Conservation (phyloP, 2,888 invertebrate genomes). For the Mesorhabditis spiculigera region DNA sequence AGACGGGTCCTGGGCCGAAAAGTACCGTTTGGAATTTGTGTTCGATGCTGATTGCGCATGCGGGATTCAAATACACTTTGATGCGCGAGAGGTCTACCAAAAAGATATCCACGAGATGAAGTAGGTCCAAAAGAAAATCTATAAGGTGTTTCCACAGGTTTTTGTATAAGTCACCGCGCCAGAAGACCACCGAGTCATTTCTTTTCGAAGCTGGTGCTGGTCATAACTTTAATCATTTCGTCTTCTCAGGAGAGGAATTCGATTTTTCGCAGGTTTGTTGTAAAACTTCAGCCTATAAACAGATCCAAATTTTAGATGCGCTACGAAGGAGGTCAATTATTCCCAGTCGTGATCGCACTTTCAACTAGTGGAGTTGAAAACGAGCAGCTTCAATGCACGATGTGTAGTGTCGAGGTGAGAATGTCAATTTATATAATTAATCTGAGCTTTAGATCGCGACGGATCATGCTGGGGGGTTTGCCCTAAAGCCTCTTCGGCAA, state of each 20-base stretch:
- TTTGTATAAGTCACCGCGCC: conserved; percentile 61
- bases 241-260: conserved; percentile 82
- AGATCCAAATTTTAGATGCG: conserved; percentile 11
- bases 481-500: conserved; percentile 91
- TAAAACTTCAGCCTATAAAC: background rate
- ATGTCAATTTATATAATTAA: background rate
- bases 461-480: conserved; percentile 57
- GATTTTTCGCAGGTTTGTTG: conserved; percentile 59
- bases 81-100: conserved; percentile 83
- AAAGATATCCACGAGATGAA: conserved; percentile 25
- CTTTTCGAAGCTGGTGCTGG: conserved; percentile 90
- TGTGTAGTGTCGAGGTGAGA: conserved; percentile 48
- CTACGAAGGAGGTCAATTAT: conserved; percentile 25
- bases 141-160: conserved; percentile 25
- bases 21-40: conserved; percentile 91
- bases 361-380: conserved; percentile 33
- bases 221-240: conserved; percentile 84
- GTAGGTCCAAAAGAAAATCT: conserved; percentile 18
- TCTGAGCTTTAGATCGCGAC: conserved; percentile 30
- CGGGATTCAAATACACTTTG: conserved; percentile 89
- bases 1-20: conserved; percentile 29
- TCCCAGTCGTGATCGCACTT: conserved; percentile 51
- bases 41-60: conserved; percentile 93
- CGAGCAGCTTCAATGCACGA: conserved; percentile 49
- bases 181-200: conserved; percentile 58